These are phyloP conservation scores for Nyctibius grandis DNA, from an alignment of 2,797 vertebrate species.

Conservation along the genomic window DNA sequence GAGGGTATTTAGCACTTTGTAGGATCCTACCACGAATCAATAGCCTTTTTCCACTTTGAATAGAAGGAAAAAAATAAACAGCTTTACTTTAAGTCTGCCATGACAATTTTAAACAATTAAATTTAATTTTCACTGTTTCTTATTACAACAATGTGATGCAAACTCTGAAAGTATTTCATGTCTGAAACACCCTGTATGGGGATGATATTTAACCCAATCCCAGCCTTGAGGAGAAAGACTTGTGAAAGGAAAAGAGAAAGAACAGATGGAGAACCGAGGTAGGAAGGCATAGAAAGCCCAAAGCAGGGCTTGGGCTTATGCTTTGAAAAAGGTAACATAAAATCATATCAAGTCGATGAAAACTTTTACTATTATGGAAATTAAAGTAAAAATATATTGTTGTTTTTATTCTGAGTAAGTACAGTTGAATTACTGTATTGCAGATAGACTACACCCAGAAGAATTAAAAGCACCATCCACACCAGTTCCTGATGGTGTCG, in stretches of 20 bases:
- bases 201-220: not conserved
- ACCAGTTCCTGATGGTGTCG: not conserved
- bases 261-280: not conserved
- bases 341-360: rapidly evolving
- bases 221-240: not conserved
- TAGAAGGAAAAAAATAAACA: not conserved
- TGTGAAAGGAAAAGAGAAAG: not conserved
- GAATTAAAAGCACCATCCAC: not conserved
- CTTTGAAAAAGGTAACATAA: not conserved
- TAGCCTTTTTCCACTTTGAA: not conserved
- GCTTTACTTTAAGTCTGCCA: not conserved
- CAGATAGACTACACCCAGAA: not conserved
- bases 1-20: not conserved
- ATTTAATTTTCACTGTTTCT: not conserved
- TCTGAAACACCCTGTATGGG: rapidly evolving
- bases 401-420: not conserved
- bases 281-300: not conserved
- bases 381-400: not conserved
- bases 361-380: not conserved
- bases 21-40: not conserved
- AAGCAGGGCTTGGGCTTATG: rapidly evolving
- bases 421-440: not conserved
- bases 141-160: not conserved
- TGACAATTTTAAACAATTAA: not conserved
- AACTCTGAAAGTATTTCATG: not conserved